Evolutionary conservation across 2,797 vertebrate genomes (phyloP).

Genomic region (Tachyglossus aculeatus): DNA sequence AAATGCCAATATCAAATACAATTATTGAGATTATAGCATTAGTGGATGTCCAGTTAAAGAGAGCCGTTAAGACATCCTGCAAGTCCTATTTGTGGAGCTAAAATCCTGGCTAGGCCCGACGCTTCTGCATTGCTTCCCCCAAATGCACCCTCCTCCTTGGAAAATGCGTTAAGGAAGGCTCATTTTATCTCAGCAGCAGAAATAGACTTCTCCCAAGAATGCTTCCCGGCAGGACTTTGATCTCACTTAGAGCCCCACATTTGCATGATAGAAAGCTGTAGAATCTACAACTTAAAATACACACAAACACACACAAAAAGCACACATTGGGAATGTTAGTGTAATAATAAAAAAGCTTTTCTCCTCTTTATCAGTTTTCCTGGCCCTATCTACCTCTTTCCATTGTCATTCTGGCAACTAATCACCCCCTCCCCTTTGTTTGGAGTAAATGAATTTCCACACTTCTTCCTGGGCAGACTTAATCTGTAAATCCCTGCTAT

Average conservation of each 20-base stretch:
- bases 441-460: conserved; percentile 77
- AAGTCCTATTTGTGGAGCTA: conserved; percentile 49
- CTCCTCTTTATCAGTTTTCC: conserved; percentile 59
- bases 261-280: conserved; percentile 64
- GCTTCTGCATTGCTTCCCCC: conserved; percentile 9
- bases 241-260: conserved; percentile 60
- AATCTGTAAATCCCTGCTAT: conserved; percentile 78
- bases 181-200: conserved; percentile 43
- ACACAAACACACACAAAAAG: background rate
- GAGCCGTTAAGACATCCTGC: background rate
- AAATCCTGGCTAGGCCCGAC: conserved; percentile 15
- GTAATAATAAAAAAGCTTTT: conserved; percentile 19
- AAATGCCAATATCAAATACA: too few relatives aligned
- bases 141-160: conserved; percentile 53
- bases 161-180: conserved; percentile 36
- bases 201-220: conserved; percentile 60
- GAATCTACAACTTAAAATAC: conserved; percentile 46
- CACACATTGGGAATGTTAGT: conserved; percentile 50
- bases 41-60: background rate
- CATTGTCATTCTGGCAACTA: conserved; percentile 68
- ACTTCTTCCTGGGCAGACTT: conserved; percentile 60
- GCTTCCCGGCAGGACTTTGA: conserved; percentile 37
- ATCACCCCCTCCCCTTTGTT: conserved; percentile 74
- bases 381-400: conserved; percentile 54
- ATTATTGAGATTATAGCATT: background rate